A percentile compares a stretch with the other conserved stretches of the same genome.
Evolutionary conservation across 1,140 invertebrate genomes (phyloP).

Genomic region (Trichonephila clavata): DNA sequence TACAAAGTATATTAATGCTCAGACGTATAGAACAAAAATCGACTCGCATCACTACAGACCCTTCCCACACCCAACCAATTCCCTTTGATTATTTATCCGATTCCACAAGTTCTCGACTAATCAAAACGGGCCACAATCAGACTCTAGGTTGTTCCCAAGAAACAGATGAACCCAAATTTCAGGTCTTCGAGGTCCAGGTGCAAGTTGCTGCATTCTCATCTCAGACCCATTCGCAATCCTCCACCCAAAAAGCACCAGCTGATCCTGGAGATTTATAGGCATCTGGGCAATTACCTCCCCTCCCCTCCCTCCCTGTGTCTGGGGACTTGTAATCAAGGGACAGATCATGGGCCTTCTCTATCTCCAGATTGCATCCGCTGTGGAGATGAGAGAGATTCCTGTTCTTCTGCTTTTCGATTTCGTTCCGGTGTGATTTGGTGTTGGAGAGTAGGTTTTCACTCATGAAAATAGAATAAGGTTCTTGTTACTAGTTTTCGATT

Average conservation of each 20-base stretch:
- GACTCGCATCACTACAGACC: background rate
- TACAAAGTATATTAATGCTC: background rate
- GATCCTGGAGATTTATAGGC: conserved; percentile 60
- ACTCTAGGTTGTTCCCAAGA: background rate
- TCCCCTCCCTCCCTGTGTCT: background rate
- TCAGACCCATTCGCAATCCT: conserved; percentile 12
- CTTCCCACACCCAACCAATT: background rate
- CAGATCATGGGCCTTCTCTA: conserved; percentile 32
- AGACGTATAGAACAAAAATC: background rate
- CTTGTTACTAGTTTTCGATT: background rate
- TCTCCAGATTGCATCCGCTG: conserved; percentile 50
- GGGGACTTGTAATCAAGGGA: conserved; percentile 67
- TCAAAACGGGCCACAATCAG: conserved; percentile 4
- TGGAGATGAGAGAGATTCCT: background rate
- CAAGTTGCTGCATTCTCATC: conserved; percentile 35
- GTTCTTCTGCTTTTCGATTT: background rate
- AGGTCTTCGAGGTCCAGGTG: conserved; percentile 36
- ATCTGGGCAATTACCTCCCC: conserved; percentile 58
- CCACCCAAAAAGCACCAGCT: conserved; percentile 35
- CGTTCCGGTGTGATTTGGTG: background rate
- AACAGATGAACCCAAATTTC: conserved; percentile 36
- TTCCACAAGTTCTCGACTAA: conserved; percentile 4
- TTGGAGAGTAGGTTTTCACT: background rate
- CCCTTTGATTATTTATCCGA: conserved; percentile 28
- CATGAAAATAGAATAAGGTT: background rate